phyloP scores from a whole-genome alignment of 2,888 invertebrate species.

The Eurytoma adleriae region DNA sequence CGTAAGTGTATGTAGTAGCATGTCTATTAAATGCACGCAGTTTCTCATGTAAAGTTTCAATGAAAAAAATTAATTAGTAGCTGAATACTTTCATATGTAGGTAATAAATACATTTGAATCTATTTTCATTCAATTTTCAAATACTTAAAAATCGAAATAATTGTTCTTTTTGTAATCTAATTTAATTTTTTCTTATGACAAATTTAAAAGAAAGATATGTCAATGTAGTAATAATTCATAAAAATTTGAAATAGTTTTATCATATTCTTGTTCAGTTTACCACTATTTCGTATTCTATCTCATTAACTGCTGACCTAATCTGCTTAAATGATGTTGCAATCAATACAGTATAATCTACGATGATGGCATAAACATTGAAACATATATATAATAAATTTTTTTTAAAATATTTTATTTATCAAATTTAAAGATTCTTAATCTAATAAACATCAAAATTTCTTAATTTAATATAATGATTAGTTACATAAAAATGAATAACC shows the following conservation, averaged over 20 bases:
- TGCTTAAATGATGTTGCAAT: conserved; percentile 38
- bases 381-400: background rate
- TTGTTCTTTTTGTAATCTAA: too few species aligned
- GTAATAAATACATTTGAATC: too few species aligned
- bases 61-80: background rate
- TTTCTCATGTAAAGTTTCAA: background rate
- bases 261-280: background rate
- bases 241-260: background rate
- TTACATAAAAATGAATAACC: background rate
- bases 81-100: background rate
- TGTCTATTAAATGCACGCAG: background rate
- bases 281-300: conserved; percentile 26
- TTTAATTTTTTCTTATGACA: background rate
- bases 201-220: too few species aligned
- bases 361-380: conserved; percentile 13
- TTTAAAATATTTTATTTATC: too few species aligned
- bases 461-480: background rate
- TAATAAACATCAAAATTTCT: background rate
- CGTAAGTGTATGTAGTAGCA: background rate
- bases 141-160: too few species aligned
- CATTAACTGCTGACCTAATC: conserved; percentile 28
- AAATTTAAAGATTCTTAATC: background rate
- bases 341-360: background rate
- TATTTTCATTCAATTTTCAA: too few species aligned
- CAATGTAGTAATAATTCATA: too few species aligned